A percentile compares a stretch with the other conserved stretches of the same genome.
Evolutionary conservation across 2,888 invertebrate species (phyloP).

Genomic region (Oscheius sp.): DNA sequence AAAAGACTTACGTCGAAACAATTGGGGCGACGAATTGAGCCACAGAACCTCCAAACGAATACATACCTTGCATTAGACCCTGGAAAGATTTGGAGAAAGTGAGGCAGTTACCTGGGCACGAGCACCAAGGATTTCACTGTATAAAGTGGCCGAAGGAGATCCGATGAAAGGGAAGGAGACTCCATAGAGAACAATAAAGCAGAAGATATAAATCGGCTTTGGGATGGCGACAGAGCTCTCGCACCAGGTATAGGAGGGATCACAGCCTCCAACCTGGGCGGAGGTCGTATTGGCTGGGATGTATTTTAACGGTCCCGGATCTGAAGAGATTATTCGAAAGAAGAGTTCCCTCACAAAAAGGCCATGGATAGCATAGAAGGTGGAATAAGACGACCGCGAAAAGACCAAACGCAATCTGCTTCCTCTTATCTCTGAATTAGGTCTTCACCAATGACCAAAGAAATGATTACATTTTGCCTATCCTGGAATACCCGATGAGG

Average conservation of each 20-base stretch:
- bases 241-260: constrained; percentile 46
- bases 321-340: too few relatives aligned
- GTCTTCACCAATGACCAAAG: background rate
- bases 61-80: constrained; percentile 57
- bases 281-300: constrained; percentile 43
- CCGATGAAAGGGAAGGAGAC: constrained; percentile 51
- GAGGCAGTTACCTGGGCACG: constrained; percentile 48
- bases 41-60: constrained; percentile 49
- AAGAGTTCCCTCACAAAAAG: constrained; percentile 44
- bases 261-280: constrained; percentile 41
- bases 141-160: constrained; percentile 46
- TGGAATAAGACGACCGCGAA: constrained; percentile 40
- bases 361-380: constrained; percentile 49
- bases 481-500: constrained; percentile 45
- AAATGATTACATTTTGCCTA: constrained; percentile 45
- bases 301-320: constrained; percentile 41
- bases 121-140: constrained; percentile 51
- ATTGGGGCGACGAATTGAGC: constrained; percentile 51
- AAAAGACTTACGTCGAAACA: constrained; percentile 40
- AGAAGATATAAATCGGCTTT: constrained; percentile 42
- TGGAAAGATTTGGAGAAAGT: too few relatives aligned
- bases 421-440: constrained; percentile 39
- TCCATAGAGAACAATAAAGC: constrained; percentile 44
- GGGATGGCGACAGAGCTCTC: constrained; percentile 38
- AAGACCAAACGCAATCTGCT: constrained; percentile 46